Evolutionary conservation across 2,888 invertebrate species (phyloP), one percentile per base, ranked within the genome.

Genomic region (Dysmachus trigonus): DNA sequence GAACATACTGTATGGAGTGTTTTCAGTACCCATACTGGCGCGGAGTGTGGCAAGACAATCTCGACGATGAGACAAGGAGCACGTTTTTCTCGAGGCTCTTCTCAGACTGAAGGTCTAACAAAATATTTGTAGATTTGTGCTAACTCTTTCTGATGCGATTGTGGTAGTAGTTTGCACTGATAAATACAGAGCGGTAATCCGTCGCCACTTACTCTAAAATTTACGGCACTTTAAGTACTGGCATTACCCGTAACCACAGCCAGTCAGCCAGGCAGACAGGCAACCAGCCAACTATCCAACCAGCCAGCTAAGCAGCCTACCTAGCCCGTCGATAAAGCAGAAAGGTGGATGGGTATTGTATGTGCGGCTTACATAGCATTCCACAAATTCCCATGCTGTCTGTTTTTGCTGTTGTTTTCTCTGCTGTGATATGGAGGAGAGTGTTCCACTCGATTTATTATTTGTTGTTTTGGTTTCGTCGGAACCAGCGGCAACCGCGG

Each of bases 361-460:
- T 74, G 51, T 53, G 47, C 38, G 22, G 47, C 74, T 33, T 85
- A 53, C 62, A 85, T 38, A 74, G 74, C 47, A 85, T 85, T 85
- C 85, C 74, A 35, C 27, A 85, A 85, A 85, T 85, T 85, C 85
- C 74, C 85, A 74, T 47, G 85, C 74, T 76, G 74, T 35, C 33
- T 53, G 76, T 1, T 74, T 41, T 27, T 76, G 51, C 31, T 85
- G 74, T 74, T 76, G 85, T 13, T 53, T 72, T 15, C 18, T n/a
- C 31, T 18, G 18, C 51, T 31, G 22, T 30, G 22, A 41, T 76
- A 33, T n/a, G 62, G 27, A 4, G 13, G 22, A 35, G 30, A 85
- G 51, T 85, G 74, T 85, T 85, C 53, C 85, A 76, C 85, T 74
- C 85, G 85, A 85, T 53, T 85, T 76, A 85, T 83, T 83, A 41